phyloP scores from a whole-genome alignment of 2,888 invertebrate genomes.

The Macaria notata region DNA sequence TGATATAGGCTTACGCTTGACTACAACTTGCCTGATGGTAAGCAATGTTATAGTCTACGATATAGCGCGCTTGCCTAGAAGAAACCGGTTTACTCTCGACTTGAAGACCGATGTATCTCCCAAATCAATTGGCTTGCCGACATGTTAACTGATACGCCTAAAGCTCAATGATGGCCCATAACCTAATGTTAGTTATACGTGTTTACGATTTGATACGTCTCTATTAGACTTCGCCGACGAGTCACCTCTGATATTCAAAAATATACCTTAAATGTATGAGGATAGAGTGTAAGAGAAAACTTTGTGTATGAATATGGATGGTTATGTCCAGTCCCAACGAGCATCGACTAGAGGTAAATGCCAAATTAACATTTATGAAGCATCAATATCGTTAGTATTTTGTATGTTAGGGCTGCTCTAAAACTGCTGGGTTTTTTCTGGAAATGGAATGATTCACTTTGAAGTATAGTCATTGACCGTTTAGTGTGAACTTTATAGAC shows the following conservation, averaged over 20 bases:
- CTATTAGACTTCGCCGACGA: conserved; percentile 12
- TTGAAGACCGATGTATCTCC: too few relatives aligned
- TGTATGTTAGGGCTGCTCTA: background rate
- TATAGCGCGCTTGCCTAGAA: too few relatives aligned
- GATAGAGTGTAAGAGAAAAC: conserved; percentile 1
- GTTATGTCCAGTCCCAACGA: conserved; percentile 5
- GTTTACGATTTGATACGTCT: conserved; percentile 22
- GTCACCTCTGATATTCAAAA: conserved; percentile 1
- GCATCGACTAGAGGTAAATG: conserved; percentile 7
- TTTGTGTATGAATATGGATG: conserved; percentile 3
- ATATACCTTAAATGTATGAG: conserved; percentile 5
- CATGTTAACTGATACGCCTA: conserved; percentile 23
- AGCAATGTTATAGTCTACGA: too few relatives aligned
- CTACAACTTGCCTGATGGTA: too few relatives aligned
- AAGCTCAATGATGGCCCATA: conserved; percentile 21
- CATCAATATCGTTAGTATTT: conserved; percentile 18
- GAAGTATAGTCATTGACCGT: too few relatives aligned
- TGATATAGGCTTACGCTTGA: too few relatives aligned
- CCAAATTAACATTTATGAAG: conserved; percentile 25
- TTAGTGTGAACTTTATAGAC: too few relatives aligned
- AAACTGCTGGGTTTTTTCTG: too few relatives aligned
- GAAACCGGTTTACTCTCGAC: too few relatives aligned
- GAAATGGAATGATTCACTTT: too few relatives aligned
- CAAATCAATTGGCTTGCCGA: conserved; percentile 16
- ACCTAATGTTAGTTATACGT: conserved; percentile 22